These are phyloP conservation scores for Oikopleura dioica DNA, from an alignment of 23 tunicate genomes.

Conservation along the genomic window DNA sequence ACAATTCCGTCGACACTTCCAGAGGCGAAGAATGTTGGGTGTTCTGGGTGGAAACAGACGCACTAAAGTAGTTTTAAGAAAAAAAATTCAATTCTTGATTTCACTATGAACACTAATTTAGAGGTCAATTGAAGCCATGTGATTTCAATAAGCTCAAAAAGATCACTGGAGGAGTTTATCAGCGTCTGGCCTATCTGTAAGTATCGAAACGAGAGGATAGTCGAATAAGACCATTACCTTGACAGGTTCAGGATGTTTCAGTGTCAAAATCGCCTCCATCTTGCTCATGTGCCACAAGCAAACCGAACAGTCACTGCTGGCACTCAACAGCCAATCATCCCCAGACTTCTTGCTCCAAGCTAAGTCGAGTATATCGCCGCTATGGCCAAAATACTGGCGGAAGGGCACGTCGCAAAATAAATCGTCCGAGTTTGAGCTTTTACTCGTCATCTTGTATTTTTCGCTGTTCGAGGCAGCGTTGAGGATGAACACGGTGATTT, in stretches of 20 bases:
- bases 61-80: too few species aligned
- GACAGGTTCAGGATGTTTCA: too few species aligned
- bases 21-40: neutral
- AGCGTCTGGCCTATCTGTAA: too few species aligned
- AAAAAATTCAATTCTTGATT: too few species aligned
- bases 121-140: too few species aligned
- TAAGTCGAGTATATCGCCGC: conserved; percentile 74
- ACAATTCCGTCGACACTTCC: neutral
- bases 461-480: neutral
- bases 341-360: conserved; percentile 29
- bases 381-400: conserved; percentile 67
- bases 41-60: neutral
- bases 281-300: neutral
- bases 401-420: conserved; percentile 32
- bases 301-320: neutral
- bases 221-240: too few species aligned
- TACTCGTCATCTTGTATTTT: too few species aligned
- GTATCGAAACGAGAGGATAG: too few species aligned
- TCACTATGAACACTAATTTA: too few species aligned
- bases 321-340: neutral
- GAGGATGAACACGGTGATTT: neutral
- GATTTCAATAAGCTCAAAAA: too few species aligned
- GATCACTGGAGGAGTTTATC: too few species aligned
- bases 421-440: neutral
- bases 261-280: neutral